Base-by-base conservation (phyloP, 2,113 vertebrate species). In the Pimephales promelas region DNA sequence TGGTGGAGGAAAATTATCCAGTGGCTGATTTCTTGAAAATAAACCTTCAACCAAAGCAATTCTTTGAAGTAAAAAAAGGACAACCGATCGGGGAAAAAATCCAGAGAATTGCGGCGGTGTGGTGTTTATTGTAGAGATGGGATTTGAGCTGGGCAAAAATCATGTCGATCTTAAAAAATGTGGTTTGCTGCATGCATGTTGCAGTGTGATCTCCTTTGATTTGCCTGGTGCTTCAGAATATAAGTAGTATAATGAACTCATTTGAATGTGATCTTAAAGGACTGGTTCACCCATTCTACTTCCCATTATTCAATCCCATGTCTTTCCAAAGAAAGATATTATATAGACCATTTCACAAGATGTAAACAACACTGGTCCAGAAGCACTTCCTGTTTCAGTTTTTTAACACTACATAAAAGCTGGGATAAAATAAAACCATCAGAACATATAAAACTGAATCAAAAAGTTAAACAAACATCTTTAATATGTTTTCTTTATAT, bases 181-280 rank as follows among this genome's bases (percentile, higher is more conserved):
- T 85, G 88, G 79, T 84, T 84, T 22, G 4, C 62, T 93, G 93
- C 93, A 94, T 93, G 93, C 93, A 94, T 94, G 92, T 84, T n/a
- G 83, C n/a, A 3, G 26, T 43, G 28, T 11, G 70, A 85, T 57
- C 72, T 59, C 13, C 79, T 79, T 24, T 68, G 74, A 82, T 85
- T 81, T 79, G 52, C 80, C 4, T 71, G 64, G 78, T 57, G 77
- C 3, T 56, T 59, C 10, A n/a, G 4, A 18, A 56, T 34, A 71
- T 43, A 24, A 45, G 82, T 18, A 6, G 10, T 20, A 56, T 47
- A 13, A 45, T 81, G 18, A 34, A 61, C 56, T 61, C 1, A 31
- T 56, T 34, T 68, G n/a, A 47, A 28, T 16, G 4, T 31, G 34
- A 43, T 77, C 31, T 40, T 77, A 77, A 40, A 59, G 75, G 10